Conservation (phyloP, 2,888 invertebrate species). For the Silvanus unidentatus region DNA sequence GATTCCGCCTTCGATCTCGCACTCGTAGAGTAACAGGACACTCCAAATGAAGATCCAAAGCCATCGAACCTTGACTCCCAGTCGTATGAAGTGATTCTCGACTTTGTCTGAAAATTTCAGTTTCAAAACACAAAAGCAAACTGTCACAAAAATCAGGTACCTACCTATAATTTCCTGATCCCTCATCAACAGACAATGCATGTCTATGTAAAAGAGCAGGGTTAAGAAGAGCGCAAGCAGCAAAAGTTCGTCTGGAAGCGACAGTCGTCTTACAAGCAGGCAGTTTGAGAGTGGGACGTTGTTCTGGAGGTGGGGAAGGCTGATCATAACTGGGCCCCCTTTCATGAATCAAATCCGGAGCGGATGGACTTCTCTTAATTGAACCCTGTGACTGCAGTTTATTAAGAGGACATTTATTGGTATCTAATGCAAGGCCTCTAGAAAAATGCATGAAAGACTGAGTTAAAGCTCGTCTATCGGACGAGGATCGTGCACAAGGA, state of each 20-base stretch:
- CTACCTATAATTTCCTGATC: conserved; percentile 44
- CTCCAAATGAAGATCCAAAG: conserved; percentile 67
- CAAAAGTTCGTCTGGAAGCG: conserved; percentile 33
- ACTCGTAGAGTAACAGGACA: conserved; percentile 53
- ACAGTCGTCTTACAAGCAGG: conserved; percentile 16
- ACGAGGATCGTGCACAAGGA: conserved; percentile 17
- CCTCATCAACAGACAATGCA: conserved; percentile 77
- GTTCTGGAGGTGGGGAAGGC: conserved; percentile 23
- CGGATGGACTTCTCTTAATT: conserved; percentile 53
- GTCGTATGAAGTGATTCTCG: conserved; percentile 54
- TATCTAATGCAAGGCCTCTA: conserved; percentile 42
- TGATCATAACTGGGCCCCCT: conserved; percentile 32
- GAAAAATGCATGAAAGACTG: conserved; percentile 51
- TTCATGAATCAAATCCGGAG: conserved; percentile 51
- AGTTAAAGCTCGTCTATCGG: conserved; percentile 42
- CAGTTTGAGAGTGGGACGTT: conserved; percentile 15
- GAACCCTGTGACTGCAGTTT: conserved; percentile 39
- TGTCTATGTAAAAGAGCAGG: conserved; percentile 67
- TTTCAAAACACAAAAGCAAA: no score
- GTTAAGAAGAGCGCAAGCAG: conserved; percentile 55
- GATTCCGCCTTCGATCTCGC: conserved; percentile 61
- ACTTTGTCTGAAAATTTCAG: conserved; percentile 46
- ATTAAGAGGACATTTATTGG: conserved; percentile 34
- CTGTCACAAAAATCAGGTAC: conserved; percentile 5
- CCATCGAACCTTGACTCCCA: conserved; percentile 64